phyloP scores from a whole-genome alignment of 1,140 invertebrate genomes.

The Eubasilissa regina region DNA sequence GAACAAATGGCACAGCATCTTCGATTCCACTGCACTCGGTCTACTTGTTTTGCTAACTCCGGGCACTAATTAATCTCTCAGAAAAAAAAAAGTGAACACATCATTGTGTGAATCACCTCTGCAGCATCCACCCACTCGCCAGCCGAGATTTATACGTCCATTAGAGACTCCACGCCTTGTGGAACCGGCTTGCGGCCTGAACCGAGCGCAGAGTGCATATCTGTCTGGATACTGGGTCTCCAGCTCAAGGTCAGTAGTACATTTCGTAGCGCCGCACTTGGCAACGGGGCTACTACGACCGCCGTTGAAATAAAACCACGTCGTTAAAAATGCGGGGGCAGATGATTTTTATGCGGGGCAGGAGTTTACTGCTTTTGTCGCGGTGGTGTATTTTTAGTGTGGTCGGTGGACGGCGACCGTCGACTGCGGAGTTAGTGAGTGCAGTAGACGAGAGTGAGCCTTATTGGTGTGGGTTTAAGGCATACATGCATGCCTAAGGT shows the following conservation, averaged over 20 bases:
- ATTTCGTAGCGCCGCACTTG: not conserved
- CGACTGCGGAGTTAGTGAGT: not conserved
- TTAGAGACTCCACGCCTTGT: slow-evolving; percentile 5
- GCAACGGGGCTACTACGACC: not conserved
- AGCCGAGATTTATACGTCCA: slow-evolving; percentile 3
- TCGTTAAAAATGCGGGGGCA: not conserved
- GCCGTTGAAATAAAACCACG: not conserved
- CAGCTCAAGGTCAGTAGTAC: slow-evolving; percentile 19
- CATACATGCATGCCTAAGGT: too few species aligned
- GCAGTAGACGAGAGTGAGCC: too few species aligned
- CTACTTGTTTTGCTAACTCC: too few species aligned
- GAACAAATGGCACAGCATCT: too few species aligned
- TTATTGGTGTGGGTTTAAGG: too few species aligned
- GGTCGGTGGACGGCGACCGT: not conserved
- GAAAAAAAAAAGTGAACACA: not conserved
- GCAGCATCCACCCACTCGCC: slow-evolving; percentile 6
- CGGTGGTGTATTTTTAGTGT: not conserved
- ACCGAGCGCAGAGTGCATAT: slow-evolving; percentile 29
- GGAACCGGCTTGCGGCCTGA: slow-evolving; percentile 19
- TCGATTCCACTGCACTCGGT: too few species aligned
- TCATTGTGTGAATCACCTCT: not conserved
- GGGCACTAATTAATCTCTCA: not conserved
- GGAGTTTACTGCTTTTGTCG: not conserved
- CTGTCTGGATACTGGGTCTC: slow-evolving; percentile 24
- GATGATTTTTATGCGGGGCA: not conserved